These are phyloP conservation scores for Encarsia formosa DNA, from an alignment of 2,888 invertebrate species.

Conservation along the genomic window DNA sequence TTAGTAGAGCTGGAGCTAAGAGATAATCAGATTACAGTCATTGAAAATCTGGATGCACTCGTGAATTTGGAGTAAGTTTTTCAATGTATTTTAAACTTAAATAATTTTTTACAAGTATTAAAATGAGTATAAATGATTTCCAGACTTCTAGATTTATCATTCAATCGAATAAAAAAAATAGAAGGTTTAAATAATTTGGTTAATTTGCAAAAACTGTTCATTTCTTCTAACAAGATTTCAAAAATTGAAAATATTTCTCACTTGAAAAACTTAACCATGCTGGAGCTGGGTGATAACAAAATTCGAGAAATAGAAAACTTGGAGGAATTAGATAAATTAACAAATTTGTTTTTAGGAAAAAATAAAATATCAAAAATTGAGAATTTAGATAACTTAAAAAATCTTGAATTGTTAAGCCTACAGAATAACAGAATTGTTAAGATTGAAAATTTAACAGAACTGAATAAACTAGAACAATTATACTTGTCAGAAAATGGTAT, in stretches of 20 bases:
- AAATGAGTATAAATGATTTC: conserved; percentile 38
- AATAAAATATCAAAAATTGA: conserved; percentile 90
- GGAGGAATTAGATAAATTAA: conserved; percentile 68
- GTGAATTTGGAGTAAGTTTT: conserved; percentile 81
- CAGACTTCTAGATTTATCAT: conserved; percentile 89
- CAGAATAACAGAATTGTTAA: conserved; percentile 86
- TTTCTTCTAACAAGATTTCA: conserved; percentile 85
- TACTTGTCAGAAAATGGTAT: conserved; percentile 95
- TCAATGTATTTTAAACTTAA: conserved; percentile 10
- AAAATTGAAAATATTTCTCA: conserved; percentile 85
- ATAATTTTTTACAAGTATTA: conserved; percentile 4
- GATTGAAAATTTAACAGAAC: conserved; percentile 77
- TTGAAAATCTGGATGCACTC: conserved; percentile 84
- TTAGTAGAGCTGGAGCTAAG: conserved; percentile 89
- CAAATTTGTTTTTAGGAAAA: conserved; percentile 83
- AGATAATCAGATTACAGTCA: conserved; percentile 91
- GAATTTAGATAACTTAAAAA: conserved; percentile 69
- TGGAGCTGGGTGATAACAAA: conserved; percentile 95
- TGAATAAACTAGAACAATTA: conserved; percentile 75
- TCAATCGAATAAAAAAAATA: conserved; percentile 87
- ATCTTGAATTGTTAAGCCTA: conserved; percentile 77
- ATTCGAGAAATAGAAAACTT: conserved; percentile 87
- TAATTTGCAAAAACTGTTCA: conserved; percentile 77
- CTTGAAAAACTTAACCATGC: conserved; percentile 70
- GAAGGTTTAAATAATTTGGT: conserved; percentile 71